These are phyloP conservation scores for Bubo scandiacus DNA, from an alignment of 2,113 vertebrate species.

Conservation along the genomic window DNA sequence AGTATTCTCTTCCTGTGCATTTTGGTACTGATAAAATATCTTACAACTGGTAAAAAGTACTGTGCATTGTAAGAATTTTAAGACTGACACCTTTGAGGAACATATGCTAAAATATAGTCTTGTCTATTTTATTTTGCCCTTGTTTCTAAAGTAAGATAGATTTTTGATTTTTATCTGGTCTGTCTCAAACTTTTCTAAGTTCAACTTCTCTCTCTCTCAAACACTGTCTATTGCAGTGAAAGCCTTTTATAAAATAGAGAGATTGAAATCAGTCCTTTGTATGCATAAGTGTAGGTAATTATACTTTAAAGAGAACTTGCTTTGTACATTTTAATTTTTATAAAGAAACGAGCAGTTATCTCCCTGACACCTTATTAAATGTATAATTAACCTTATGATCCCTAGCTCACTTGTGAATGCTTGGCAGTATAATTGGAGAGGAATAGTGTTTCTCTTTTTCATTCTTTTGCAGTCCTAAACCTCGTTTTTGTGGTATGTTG, in stretches of 20 bases:
- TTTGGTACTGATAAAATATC: conserved; percentile 18
- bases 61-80: conserved; percentile 23
- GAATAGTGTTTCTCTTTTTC: conserved; percentile 74
- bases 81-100: conserved; percentile 47
- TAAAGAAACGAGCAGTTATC: conserved; percentile 92
- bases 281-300: conserved; percentile 92
- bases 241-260: conserved; percentile 85
- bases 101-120: conserved; percentile 68
- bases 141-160: conserved; percentile 55
- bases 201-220: conserved; percentile 78
- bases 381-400: conserved; percentile 93
- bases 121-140: conserved; percentile 65
- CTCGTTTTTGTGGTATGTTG: conserved; percentile 73
- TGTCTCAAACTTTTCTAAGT: conserved; percentile 78
- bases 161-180: conserved; percentile 78
- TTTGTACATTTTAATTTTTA: conserved; percentile 94
- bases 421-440: conserved; percentile 86
- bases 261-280: conserved; percentile 89
- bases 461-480: conserved; percentile 79
- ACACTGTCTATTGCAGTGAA: conserved; percentile 81
- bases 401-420: conserved; percentile 84
- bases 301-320: conserved; percentile 89
- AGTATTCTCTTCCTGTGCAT: not conserved
- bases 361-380: conserved; percentile 92
- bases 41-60: not conserved